Base-by-base conservation (phyloP, 2,113 vertebrate genomes). In the Chloropsis hardwickii region DNA sequence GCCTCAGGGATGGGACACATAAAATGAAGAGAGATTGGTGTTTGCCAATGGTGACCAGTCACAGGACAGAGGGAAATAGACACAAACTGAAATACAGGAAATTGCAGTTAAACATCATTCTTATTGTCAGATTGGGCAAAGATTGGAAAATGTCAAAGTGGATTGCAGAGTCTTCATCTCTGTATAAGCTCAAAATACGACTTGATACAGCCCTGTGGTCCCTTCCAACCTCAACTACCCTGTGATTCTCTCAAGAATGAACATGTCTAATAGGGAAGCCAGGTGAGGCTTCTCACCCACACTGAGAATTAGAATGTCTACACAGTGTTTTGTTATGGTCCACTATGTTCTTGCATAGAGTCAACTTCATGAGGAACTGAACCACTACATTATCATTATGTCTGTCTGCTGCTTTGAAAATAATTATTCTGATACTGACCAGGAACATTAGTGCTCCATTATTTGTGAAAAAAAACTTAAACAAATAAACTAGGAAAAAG, bases 1-100 rank as follows among this genome's bases (percentile, higher is more conserved):
- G 17, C 8, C 35, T 79, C 20, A 3, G 18, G 11, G 29, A 71
- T 14, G 11, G 8, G 11, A 66, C 0, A 1, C 3, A 39, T 29
- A 44, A 67, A 60, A 40, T 8, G 4, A 56, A 22, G 22, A 37
- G 16, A 57, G 28, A 17, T 10, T 65, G 35, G 35, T 3, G 3
- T 20, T 50, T 58, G 12, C 11, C 67, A 35, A 6, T 13, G 5
- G 20, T 40, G 11, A 2, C 35, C 20, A 60, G 23, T 20, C 31
- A 64, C 18, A 69, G 40, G 29, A 51, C 16, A 51, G 6, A 56
- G 22, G 37, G 21, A 81, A 81, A 65, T 0, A 4, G 19, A 10
- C 16, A 87, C 29, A 47, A 76, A 86, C 13, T 42, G 35, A 64
- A 77, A 64, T 20, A 58, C 17, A 40, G 17, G 5, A 56, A 73